Base-by-base conservation (phyloP, 2,113 vertebrate species). In the Etheostoma cragini region DNA sequence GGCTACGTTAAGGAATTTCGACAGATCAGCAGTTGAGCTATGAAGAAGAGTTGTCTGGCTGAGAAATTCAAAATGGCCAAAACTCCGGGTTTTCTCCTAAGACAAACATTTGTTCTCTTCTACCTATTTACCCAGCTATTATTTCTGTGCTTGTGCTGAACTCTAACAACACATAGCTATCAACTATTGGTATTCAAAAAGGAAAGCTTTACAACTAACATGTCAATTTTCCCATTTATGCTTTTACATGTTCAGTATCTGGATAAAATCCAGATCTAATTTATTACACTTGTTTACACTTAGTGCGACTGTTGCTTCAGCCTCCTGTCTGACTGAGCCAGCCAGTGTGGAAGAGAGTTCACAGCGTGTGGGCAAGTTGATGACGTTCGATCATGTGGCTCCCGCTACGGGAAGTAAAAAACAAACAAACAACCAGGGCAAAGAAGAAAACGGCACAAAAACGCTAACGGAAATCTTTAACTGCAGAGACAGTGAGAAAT, bases 1-100 rank as follows among this genome's bases (percentile, higher is more conserved):
- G 58, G 73, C 60, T 82, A 76, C n/a, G 79, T 69, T 76, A 82
- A 92, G 86, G 75, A 83, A 87, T 91, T 93, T 86, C 93, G 91
- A 94, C 84, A 92, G 84, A 91, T 90, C 81, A 85, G 85, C 83
- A 54, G 75, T 64, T 35, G 80, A 67, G 81, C 76, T 13, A 52
- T 67, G 70, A 78, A 85, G 73, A 22, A 61, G 63, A 45, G 38
- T 47, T 50, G 60, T 75, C 45, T 42, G 26, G 16, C 67, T 70
- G 70, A 78, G 30, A 78, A 42, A 57, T 64, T 79, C 65, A 49
- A 42, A 72, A 81, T 75, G 57, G 57, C 26, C 11, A 3, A 19
- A 82, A 57, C 46, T 33, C 11, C 1, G 10, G 12, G 1, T 71
- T 52, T 52, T 52, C 15, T 26, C 54, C 47, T 2, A 1, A 62